Conservation (phyloP, 64 coral and sea anemone species). For the Platygyra sinensis region DNA sequence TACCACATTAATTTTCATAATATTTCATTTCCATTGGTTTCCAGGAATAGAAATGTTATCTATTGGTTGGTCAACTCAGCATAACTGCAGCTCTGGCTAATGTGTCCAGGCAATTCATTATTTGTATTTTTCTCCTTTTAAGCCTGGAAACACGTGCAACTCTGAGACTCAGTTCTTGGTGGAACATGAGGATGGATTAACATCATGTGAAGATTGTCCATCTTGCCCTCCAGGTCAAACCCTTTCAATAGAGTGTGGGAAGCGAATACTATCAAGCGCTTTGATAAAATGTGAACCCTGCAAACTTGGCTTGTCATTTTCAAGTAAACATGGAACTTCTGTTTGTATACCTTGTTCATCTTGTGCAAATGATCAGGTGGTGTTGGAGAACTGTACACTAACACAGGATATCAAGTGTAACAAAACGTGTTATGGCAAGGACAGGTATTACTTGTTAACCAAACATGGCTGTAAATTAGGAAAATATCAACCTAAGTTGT, state of each 20-base stretch:
- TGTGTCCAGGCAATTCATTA: no score
- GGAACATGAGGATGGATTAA: not conserved
- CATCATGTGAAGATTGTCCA: not conserved
- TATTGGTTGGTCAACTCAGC: no score
- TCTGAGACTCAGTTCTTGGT: not conserved
- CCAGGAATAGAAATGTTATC: no score
- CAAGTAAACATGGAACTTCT: not conserved
- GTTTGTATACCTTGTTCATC: not conserved
- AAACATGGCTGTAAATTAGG: not conserved
- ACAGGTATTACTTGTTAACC: not conserved
- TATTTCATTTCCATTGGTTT: no score
- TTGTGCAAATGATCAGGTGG: slow-evolving; percentile 7
- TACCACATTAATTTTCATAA: no score
- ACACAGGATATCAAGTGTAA: not conserved
- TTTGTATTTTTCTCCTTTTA: not conserved
- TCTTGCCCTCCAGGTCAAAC: slow-evolving; percentile 4
- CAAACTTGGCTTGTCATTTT: not conserved
- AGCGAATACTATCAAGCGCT: not conserved
- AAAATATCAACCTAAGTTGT: no score
- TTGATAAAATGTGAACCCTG: not conserved
- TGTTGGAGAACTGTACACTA: not conserved
- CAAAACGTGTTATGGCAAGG: not conserved
- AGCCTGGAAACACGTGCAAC: not conserved
- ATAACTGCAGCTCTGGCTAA: no score
- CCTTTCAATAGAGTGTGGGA: not conserved